phyloP scores from a whole-genome alignment of 1,140 invertebrate species.

The Euura lappo region DNA sequence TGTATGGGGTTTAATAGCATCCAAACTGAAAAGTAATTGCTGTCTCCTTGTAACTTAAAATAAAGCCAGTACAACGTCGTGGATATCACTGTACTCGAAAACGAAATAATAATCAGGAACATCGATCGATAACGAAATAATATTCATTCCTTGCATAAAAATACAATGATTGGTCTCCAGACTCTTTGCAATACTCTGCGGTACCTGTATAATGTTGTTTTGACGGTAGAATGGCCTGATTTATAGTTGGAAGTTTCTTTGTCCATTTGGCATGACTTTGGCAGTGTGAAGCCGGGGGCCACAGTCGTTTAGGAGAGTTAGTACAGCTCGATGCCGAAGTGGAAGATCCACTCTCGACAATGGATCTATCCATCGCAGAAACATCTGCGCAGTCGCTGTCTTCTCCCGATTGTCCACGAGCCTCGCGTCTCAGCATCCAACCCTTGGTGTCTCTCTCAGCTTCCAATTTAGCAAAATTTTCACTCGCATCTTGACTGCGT shows the following conservation, averaged over 20 bases:
- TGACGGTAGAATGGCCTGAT: constrained; percentile 48
- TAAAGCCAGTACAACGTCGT: neutral
- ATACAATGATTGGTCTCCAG: neutral
- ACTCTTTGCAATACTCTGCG: constrained; percentile 14
- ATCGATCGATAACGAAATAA: neutral
- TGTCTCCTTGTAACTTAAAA: constrained; percentile 36
- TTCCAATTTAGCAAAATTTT: constrained; percentile 51
- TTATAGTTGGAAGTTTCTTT: constrained; percentile 53
- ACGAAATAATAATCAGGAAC: neutral
- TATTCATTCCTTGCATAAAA: neutral
- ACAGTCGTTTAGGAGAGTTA: constrained; percentile 70
- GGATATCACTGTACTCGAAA: neutral
- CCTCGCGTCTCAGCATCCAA: constrained; percentile 35
- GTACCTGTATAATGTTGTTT: constrained; percentile 56
- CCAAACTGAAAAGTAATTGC: constrained; percentile 53
- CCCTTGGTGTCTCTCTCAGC: constrained; percentile 43
- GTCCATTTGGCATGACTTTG: constrained; percentile 54
- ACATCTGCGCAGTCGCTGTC: constrained; percentile 53
- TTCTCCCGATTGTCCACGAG: constrained; percentile 45
- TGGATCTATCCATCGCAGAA: constrained; percentile 58
- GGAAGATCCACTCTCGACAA: constrained; percentile 68
- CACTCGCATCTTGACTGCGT: constrained; percentile 33
- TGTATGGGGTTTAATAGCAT: constrained; percentile 14
- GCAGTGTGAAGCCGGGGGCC: constrained; percentile 58
- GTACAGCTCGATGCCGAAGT: constrained; percentile 70